phyloP scores from a whole-genome alignment of 2,797 vertebrate genomes.

The Centropyge bicolor region DNA sequence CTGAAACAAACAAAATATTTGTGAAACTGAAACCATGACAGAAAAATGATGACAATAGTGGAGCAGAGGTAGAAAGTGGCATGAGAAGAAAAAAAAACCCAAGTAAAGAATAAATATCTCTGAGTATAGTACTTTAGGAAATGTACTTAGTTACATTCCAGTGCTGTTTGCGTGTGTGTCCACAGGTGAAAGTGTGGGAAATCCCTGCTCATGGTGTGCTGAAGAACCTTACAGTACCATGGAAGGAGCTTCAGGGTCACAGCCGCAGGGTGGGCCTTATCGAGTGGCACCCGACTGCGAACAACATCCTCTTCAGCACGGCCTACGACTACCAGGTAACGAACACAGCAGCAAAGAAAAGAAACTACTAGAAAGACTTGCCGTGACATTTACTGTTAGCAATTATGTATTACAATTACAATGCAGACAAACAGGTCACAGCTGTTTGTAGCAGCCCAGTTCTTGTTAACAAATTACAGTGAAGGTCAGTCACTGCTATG shows the following conservation, averaged over 20 bases:
- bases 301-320: constrained; percentile 92
- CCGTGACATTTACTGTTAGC: not conserved
- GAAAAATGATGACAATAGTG: not conserved
- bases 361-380: not conserved
- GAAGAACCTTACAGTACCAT: constrained; percentile 86
- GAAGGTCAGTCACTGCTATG: not conserved
- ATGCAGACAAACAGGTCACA: constrained; percentile 39
- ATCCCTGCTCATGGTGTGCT: constrained; percentile 89
- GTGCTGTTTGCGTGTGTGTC: constrained; percentile 3
- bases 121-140: not conserved
- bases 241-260: constrained; percentile 91
- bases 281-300: constrained; percentile 94
- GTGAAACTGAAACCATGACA: not conserved
- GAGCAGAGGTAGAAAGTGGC: too few species aligned
- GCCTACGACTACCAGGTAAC: constrained; percentile 94
- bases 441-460: not conserved
- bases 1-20: not conserved
- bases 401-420: constrained; percentile 5
- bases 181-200: constrained; percentile 94
- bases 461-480: not conserved
- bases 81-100: not conserved
- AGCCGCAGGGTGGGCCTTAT: constrained; percentile 91
- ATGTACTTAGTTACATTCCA: not conserved
- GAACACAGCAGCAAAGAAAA: not conserved
- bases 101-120: too few species aligned